phyloP scores from a whole-genome alignment of 2,888 invertebrate species.

The Clunio marinus region DNA sequence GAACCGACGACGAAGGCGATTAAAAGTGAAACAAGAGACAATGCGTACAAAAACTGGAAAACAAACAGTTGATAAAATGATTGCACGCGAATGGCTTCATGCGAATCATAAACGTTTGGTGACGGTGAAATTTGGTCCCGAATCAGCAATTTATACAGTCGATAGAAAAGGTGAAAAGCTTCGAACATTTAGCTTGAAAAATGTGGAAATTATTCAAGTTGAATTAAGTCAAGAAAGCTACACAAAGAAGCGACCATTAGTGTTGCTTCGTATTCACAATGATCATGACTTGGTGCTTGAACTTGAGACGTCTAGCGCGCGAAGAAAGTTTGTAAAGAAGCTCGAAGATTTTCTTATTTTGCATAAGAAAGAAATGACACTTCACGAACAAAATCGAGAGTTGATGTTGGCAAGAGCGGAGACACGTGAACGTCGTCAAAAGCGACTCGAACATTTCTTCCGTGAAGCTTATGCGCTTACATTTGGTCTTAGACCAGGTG shows the following conservation, averaged over 20 bases:
- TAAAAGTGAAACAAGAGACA: slow-evolving; percentile 70
- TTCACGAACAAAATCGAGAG: slow-evolving; percentile 69
- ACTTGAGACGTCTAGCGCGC: slow-evolving; percentile 73
- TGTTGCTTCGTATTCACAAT: slow-evolving; percentile 73
- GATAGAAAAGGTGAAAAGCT: slow-evolving; percentile 89
- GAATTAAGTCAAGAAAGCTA: slow-evolving; percentile 68
- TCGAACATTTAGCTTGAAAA: slow-evolving; percentile 72
- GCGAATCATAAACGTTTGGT: slow-evolving; percentile 85
- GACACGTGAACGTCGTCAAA: slow-evolving; percentile 88
- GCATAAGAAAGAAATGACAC: slow-evolving; percentile 75
- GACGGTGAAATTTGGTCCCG: slow-evolving; percentile 85
- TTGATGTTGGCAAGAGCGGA: slow-evolving; percentile 87
- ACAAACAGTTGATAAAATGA: slow-evolving; percentile 83
- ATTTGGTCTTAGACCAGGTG: slow-evolving; percentile 83
- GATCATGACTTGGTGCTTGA: slow-evolving; percentile 93
- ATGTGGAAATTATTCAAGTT: slow-evolving; percentile 73
- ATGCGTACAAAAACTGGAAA: slow-evolving; percentile 45
- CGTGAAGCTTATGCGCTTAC: slow-evolving; percentile 92
- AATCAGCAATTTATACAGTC: slow-evolving; percentile 77
- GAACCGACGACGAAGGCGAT: slow-evolving; percentile 72
- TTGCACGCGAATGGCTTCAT: slow-evolving; percentile 90
- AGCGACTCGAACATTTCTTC: slow-evolving; percentile 91
- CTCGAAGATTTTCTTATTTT: slow-evolving; percentile 77
- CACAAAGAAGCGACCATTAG: slow-evolving; percentile 65
- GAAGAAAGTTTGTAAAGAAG: slow-evolving; percentile 82